Evolutionary conservation across 2,888 invertebrate species (phyloP).

Genomic region (Cistogaster globosa): DNA sequence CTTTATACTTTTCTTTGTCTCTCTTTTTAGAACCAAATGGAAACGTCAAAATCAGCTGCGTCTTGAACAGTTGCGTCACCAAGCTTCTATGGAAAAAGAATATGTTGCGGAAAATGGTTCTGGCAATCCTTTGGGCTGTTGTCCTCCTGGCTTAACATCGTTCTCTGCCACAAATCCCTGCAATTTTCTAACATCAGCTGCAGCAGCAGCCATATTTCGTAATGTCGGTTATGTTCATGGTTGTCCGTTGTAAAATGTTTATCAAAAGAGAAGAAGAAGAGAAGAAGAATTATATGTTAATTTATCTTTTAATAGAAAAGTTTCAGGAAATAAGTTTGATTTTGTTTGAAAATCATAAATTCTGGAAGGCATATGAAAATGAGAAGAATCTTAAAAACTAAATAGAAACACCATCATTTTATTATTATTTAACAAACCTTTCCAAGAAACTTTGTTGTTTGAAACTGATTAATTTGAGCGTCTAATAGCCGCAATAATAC

Average conservation of each 20-base stretch:
- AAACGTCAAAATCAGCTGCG: constrained; percentile 94
- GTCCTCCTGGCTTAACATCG: constrained; percentile 80
- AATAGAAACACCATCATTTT: no score
- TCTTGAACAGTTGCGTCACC: constrained; percentile 92
- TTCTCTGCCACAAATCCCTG: constrained; percentile 83
- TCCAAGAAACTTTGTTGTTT: no score
- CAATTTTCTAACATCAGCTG: constrained; percentile 87
- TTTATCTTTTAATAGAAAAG: constrained; percentile 23
- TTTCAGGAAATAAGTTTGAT: background rate
- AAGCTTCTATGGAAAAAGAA: constrained; percentile 90
- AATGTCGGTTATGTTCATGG: constrained; percentile 90
- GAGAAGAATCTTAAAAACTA: no score
- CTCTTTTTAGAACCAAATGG: constrained; percentile 89
- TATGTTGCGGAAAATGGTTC: constrained; percentile 80
- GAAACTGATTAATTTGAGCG: no score
- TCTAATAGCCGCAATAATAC: no score
- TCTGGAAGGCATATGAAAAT: background rate
- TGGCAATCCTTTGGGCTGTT: constrained; percentile 79
- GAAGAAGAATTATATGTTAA: background rate
- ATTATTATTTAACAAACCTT: no score
- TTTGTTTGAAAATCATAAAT: no score
- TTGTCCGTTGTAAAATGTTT: constrained; percentile 86
- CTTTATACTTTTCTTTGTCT: background rate
- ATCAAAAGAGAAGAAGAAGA: background rate
- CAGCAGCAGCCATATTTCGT: constrained; percentile 87